Evolutionary conservation across 2,113 vertebrate species (phyloP).

Genomic region (Leucopsar rothschildi): DNA sequence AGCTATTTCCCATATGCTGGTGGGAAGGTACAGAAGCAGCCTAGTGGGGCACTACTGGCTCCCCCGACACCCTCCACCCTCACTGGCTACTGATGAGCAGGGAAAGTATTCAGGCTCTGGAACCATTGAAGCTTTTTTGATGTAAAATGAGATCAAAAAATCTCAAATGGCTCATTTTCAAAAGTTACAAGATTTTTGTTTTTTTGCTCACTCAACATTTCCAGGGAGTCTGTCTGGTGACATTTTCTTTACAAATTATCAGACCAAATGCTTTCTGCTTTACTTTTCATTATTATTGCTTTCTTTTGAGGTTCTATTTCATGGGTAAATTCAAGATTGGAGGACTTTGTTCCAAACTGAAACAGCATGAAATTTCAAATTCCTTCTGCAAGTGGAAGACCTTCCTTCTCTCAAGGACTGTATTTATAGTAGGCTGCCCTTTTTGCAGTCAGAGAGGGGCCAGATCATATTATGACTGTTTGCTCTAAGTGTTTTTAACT

Average conservation of each 20-base stretch:
- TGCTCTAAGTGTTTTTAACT: conserved; percentile 5
- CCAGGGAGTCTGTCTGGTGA: background rate
- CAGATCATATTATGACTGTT: background rate
- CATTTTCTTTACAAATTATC: background rate
- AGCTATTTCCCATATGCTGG: background rate
- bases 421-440: conserved; percentile 10
- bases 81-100: background rate
- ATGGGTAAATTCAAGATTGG: background rate
- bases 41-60: background rate
- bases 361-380: conserved; percentile 23
- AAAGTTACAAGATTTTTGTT: background rate
- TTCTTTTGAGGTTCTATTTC: background rate
- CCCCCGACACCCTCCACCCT: background rate
- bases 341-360: background rate
- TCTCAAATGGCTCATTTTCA: background rate
- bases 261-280: background rate
- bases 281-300: background rate
- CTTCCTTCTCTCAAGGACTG: background rate
- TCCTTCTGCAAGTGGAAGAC: background rate
- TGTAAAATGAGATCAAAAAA: background rate
- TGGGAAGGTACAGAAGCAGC: background rate
- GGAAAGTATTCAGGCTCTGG: background rate
- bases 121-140: background rate
- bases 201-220: background rate
- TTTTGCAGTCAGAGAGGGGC: background rate